Evolutionary conservation across 2,888 invertebrate species (phyloP), one percentile per base, ranked within the genome.

Genomic region (Erebia epiphron): DNA sequence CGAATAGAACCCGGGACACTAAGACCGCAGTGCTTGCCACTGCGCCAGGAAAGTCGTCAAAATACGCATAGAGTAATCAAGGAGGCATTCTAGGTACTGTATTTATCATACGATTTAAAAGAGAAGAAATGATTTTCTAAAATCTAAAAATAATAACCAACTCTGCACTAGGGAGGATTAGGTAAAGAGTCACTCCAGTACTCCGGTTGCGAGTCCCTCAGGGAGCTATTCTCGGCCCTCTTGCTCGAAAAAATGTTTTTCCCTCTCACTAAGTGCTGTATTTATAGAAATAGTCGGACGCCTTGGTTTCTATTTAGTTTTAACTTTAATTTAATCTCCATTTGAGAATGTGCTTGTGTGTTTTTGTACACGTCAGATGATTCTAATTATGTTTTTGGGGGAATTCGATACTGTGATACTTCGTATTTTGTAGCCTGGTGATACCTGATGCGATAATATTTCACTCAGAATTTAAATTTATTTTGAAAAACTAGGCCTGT

Each of bases 221-320:
- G 92, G 92, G 92, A 92, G 86, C 90, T 92, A 92, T 92, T 92
- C 88, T 88, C 79, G 88, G 90, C 91, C 90, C 90, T 87, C 85
- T 80, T 66, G 71, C 69, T 77, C 74, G 62, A 62, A 74, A 75
- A 75, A 75, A 75, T 76, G 73, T 75, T 75, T 76, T 77, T 75
- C 73, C 73, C 75, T 73, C 78, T 69, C 70, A 68, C 76, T 78
- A 78, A 77, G 78, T 78, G 90, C 84, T 82, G 87, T 92, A 92
- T 92, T 91, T 91, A 86, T 91, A 91, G 92, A 92, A 89, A 86
- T 86, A 84, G 86, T 84, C 82, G 82, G 82, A 75, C 82, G 82
- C 83, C 83, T 83, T 83, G 84, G 85, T 87, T 86, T 83, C 83
- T 86, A 81, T 86, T 85, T 83, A 80, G 81, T 86, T 86, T 83